Conservation (phyloP, 2,113 vertebrate species). For the Cathartes aura region DNA sequence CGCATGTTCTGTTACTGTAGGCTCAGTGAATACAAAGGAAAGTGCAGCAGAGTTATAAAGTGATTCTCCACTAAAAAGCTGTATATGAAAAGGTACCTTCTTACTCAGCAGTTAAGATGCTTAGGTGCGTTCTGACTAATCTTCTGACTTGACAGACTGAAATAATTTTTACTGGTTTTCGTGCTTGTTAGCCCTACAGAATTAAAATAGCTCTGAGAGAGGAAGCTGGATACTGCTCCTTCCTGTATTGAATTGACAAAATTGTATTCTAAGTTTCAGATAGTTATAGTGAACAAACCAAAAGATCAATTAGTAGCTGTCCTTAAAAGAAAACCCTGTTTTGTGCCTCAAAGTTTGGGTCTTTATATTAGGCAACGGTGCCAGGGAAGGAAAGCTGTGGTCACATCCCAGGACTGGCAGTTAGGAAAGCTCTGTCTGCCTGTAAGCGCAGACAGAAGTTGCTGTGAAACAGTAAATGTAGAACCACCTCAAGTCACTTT, state of each 20-base stretch:
- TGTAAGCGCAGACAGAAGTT: background rate
- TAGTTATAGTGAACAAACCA: background rate
- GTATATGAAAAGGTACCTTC: background rate
- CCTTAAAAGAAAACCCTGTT: background rate
- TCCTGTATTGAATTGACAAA: background rate
- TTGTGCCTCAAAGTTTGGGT: background rate
- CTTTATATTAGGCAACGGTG: background rate
- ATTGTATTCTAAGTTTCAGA: background rate
- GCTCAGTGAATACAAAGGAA: background rate
- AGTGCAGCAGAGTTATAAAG: background rate
- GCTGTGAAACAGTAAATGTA: background rate
- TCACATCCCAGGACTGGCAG: background rate
- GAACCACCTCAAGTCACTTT: background rate
- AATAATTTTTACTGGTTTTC: background rate
- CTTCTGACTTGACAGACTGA: background rate
- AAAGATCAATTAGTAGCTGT: background rate
- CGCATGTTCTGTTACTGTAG: background rate
- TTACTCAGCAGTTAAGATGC: background rate
- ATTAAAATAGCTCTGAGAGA: background rate
- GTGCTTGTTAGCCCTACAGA: background rate
- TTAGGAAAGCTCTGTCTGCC: background rate
- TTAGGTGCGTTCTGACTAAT: background rate
- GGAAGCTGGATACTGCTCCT: background rate
- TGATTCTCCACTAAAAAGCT: background rate
- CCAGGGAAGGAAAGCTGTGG: background rate